Base-by-base conservation (phyloP, 1,140 invertebrate species). In the Sitobion miscanthi region DNA sequence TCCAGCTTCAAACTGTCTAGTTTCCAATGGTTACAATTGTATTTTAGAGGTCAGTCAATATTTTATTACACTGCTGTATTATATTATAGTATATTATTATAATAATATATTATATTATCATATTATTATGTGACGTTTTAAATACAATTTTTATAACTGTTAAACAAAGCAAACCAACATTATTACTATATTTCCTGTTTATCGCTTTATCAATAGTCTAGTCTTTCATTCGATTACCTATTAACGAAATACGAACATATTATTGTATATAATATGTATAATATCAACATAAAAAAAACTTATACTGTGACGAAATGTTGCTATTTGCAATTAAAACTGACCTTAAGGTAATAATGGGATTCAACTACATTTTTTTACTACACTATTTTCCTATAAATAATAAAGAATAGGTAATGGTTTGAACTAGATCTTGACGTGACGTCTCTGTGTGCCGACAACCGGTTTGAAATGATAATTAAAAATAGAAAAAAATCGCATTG, bases 381-480 rank as follows among this genome's bases (percentile, higher is more conserved):
- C 17, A n/a, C 20, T 21, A 38, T 62, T 62, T 90, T 57, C 1
- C 35, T 90, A 57, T 57, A 57, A 35, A 89, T 69, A 69, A 54
- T 45, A 57, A 52, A 88, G 5, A 88, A 88, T 23, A 89, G 38
- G 23, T 62, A 90, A 69, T 45, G 38, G 23, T 89, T 90, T 69
- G 54, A 90, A 90, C 89, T 69, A 90, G 54, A n/a, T 90, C 20
- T 45, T 42, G 57, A 35, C 7, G 42, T 47, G 54, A 69, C 14
- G 23, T 69, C 38, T 90, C 35, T 69, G 42, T 38, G 14, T 23
- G 30, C 88, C 42, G 54, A 62, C 54, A 69, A 90, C 89, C 89
- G 89, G 89, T 90, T 90, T 90, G 25, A 42, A 90, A 90, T 69
- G 45, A 57, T 69, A 90, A 90, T 90, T 90, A 90, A 90, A 90